These are phyloP conservation scores for Macroramphosus scolopax DNA, from an alignment of 2,797 vertebrate genomes.

Conservation along the genomic window DNA sequence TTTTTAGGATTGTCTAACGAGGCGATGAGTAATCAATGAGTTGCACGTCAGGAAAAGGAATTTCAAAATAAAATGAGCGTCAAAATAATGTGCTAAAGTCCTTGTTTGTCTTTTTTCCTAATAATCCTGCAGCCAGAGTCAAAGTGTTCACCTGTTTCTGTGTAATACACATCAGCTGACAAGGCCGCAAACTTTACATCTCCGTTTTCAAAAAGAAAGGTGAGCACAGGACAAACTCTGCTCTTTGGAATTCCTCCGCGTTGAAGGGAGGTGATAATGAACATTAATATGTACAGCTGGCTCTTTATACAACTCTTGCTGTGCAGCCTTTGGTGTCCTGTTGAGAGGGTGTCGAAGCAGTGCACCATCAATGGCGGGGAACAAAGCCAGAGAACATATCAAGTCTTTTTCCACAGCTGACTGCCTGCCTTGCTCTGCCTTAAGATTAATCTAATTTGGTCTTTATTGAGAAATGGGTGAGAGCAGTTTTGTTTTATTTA, in stretches of 20 bases:
- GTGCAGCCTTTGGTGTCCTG: constrained; percentile 67
- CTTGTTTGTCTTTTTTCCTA: constrained; percentile 1
- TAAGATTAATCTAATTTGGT: constrained; percentile 82
- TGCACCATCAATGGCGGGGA: constrained; percentile 60
- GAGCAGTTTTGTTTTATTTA: constrained; percentile 85
- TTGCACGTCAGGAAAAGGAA: constrained; percentile 38
- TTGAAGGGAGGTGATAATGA: constrained; percentile 62
- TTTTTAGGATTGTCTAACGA: constrained; percentile 40
- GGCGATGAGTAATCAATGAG: constrained; percentile 29
- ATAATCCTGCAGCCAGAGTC: constrained; percentile 10
- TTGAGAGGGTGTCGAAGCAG: constrained; percentile 59
- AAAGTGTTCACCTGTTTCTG: too few relatives aligned
- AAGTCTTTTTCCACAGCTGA: constrained; percentile 69
- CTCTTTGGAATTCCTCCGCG: constrained; percentile 49
- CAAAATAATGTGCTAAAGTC: too few relatives aligned
- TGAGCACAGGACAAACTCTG: constrained; percentile 46
- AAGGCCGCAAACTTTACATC: too few relatives aligned
- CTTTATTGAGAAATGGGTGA: constrained; percentile 81
- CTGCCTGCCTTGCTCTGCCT: constrained; percentile 56
- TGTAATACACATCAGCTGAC: too few relatives aligned
- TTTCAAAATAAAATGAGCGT: constrained; percentile 31
- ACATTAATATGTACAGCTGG: constrained; percentile 65
- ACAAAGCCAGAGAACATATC: constrained; percentile 68
- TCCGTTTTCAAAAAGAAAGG: constrained; percentile 40
- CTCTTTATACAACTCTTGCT: constrained; percentile 57